Evolutionary conservation across 2,113 vertebrate genomes (phyloP).

Genomic region (Odobenus rosmarus): DNA sequence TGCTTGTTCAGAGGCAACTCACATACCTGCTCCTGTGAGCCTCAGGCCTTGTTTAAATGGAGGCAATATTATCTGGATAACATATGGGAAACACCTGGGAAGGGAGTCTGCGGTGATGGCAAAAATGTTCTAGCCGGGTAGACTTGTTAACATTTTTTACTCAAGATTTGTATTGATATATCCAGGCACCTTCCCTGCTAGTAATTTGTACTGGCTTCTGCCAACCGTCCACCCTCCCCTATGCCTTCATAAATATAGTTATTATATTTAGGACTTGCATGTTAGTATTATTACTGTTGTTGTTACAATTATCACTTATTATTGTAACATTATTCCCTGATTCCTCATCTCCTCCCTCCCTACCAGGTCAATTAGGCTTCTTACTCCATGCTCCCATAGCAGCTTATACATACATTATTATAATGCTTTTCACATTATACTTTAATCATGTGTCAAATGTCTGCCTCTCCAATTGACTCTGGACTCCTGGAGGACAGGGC

Average conservation of each 20-base stretch:
- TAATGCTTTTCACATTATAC: background rate
- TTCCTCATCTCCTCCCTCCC: background rate
- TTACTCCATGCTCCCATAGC: background rate
- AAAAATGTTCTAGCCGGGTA: background rate
- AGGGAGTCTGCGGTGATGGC: background rate
- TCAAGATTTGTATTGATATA: background rate
- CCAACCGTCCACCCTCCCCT: background rate
- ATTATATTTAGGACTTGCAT: background rate
- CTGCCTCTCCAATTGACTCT: background rate
- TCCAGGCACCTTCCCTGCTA: background rate
- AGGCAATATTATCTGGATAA: background rate
- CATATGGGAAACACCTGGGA: background rate
- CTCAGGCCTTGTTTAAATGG: background rate
- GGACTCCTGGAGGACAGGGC: background rate
- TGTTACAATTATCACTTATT: background rate
- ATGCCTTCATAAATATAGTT: background rate
- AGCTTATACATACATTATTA: background rate
- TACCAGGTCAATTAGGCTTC: background rate
- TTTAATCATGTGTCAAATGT: background rate
- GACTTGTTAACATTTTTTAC: background rate
- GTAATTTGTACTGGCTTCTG: background rate
- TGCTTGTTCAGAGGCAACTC: background rate
- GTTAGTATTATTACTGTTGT: background rate
- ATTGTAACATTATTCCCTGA: background rate
- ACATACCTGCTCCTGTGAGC: background rate